Evolutionary conservation across 2,888 invertebrate species (phyloP).

Genomic region (Calliopum simillimum): DNA sequence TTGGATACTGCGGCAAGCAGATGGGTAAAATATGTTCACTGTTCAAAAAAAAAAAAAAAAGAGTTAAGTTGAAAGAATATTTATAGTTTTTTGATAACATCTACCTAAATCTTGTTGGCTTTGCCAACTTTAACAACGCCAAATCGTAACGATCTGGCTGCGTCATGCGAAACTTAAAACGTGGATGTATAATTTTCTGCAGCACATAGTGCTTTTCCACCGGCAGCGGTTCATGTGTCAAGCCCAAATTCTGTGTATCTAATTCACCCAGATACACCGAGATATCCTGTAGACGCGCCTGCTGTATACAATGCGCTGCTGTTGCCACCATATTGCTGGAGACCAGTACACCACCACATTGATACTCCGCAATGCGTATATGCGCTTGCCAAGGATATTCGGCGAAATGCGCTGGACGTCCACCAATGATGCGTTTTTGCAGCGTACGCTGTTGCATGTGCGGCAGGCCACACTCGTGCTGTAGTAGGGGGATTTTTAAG

Average conservation of each 20-base stretch:
- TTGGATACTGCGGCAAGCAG: conserved; percentile 75
- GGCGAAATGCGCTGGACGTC: conserved; percentile 77
- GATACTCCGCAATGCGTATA: conserved; percentile 83
- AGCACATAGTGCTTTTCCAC: conserved; percentile 77
- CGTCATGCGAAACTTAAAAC: conserved; percentile 83
- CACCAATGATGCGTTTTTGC: conserved; percentile 85
- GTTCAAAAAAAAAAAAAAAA: conserved; percentile 8
- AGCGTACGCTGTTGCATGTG: conserved; percentile 69
- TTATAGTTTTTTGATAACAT: conserved; percentile 36
- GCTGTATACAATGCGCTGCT: conserved; percentile 86
- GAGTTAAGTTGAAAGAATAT: not conserved
- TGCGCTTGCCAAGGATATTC: conserved; percentile 91
- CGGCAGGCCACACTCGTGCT: conserved; percentile 77
- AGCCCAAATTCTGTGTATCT: conserved; percentile 79
- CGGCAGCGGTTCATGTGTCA: conserved; percentile 73
- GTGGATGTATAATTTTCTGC: conserved; percentile 82
- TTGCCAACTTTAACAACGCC: conserved; percentile 78
- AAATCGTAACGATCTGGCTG: conserved; percentile 87
- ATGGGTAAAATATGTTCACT: conserved; percentile 79
- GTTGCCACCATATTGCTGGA: conserved; percentile 79
- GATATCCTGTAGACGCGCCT: conserved; percentile 79
- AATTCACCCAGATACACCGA: conserved; percentile 83
- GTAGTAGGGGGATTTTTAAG: conserved; percentile 41
- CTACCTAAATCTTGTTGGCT: conserved; percentile 71
- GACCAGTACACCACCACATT: conserved; percentile 86